Conservation (phyloP, 2,888 invertebrate genomes). For the Timandra comae region DNA sequence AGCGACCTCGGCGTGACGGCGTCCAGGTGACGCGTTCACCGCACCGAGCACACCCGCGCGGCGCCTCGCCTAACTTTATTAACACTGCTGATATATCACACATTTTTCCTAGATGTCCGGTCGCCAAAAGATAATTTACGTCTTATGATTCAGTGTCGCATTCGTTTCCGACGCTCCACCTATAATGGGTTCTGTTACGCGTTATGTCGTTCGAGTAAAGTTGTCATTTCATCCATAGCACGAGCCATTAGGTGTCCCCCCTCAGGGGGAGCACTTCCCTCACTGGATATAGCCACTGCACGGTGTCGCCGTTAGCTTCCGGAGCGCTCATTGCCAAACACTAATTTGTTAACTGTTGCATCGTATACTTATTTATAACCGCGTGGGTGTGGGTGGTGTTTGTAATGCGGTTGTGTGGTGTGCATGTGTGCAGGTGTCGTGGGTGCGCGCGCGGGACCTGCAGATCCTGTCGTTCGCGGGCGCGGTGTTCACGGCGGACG, state of each 20-base stretch:
- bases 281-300: no score
- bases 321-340: slow-evolving; percentile 35
- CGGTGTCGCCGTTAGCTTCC: no score
- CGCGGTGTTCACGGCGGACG: slow-evolving; percentile 81
- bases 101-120: slow-evolving; percentile 1
- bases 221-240: no score
- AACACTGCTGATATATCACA: slow-evolving; percentile 8
- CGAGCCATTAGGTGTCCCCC: no score
- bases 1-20: slow-evolving; percentile 4
- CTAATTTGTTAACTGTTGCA: slow-evolving; percentile 27
- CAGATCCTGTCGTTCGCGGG: slow-evolving; percentile 82
- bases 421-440: slow-evolving; percentile 80
- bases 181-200: no score
- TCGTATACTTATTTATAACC: slow-evolving; percentile 8
- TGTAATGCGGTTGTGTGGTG: background rate
- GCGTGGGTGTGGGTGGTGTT: slow-evolving; percentile 8
- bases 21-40: slow-evolving; percentile 8
- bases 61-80: slow-evolving; percentile 14
- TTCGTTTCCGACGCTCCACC: no score
- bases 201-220: no score
- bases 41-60: slow-evolving; percentile 1
- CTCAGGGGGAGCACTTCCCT: no score
- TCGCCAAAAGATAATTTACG: no score
- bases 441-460: slow-evolving; percentile 83
- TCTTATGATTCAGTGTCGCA: no score